Evolutionary conservation across 2,113 vertebrate species (phyloP).

Genomic region (Marmota monax): DNA sequence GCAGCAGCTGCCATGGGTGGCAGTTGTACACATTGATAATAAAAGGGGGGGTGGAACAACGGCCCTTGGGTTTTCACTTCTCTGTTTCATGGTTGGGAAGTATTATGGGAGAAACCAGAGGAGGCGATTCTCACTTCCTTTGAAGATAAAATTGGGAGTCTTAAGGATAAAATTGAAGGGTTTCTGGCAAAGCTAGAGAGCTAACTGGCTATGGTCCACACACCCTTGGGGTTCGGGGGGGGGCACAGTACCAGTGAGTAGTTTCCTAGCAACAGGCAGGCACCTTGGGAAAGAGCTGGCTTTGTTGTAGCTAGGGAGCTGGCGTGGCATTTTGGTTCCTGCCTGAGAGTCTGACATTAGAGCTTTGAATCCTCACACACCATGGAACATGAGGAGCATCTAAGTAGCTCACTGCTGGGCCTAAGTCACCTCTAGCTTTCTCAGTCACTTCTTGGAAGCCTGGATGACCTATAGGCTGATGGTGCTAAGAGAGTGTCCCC

Average conservation of each 20-base stretch:
- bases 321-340: slow-evolving; percentile 7
- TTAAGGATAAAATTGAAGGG: slow-evolving; percentile 54
- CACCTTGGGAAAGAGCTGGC: slow-evolving; percentile 57
- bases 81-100: slow-evolving; percentile 60
- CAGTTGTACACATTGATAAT: slow-evolving; percentile 58
- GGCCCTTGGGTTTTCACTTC: slow-evolving; percentile 60
- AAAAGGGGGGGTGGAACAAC: neutral
- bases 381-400: slow-evolving; percentile 15
- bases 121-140: slow-evolving; percentile 55
- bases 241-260: neutral
- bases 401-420: slow-evolving; percentile 26
- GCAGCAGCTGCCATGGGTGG: neutral
- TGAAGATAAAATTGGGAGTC: slow-evolving; percentile 30
- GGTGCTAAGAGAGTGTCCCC: neutral
- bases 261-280: slow-evolving; percentile 75
- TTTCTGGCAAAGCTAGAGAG: slow-evolving; percentile 57
- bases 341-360: slow-evolving; percentile 40
- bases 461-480: neutral
- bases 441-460: neutral
- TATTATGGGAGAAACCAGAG: neutral
- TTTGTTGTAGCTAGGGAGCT: slow-evolving; percentile 54
- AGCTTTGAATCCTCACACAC: slow-evolving; percentile 37
- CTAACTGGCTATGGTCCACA: slow-evolving; percentile 60
- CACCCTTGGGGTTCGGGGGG: neutral
- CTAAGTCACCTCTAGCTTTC: neutral